A percentile compares a stretch with the other conserved stretches of the same genome.
phyloP scores from a whole-genome alignment of 2,888 invertebrate genomes.

The Trachelus iudaicus region DNA sequence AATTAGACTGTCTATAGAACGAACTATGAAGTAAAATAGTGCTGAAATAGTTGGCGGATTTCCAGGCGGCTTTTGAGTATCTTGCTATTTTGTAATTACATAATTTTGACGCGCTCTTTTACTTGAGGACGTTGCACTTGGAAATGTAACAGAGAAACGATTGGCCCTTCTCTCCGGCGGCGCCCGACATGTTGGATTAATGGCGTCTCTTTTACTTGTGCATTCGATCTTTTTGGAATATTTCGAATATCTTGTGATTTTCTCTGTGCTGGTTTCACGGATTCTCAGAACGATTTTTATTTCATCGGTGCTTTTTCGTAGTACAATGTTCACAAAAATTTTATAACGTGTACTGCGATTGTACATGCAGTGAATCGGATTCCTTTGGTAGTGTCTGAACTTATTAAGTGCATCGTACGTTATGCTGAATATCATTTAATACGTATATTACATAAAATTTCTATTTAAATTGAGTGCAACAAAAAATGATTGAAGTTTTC shows the following conservation, averaged over 20 bases:
- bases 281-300: not conserved
- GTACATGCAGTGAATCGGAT: not conserved
- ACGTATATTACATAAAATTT: not conserved
- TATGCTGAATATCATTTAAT: not conserved
- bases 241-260: not conserved
- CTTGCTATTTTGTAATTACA: not conserved
- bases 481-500: not conserved
- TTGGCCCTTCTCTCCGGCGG: constrained; percentile 26
- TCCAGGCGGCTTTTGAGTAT: not conserved
- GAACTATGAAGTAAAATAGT: not conserved
- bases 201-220: constrained; percentile 36
- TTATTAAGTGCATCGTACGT: not conserved
- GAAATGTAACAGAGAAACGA: constrained; percentile 2
- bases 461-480: not conserved
- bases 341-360: not conserved
- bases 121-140: not conserved
- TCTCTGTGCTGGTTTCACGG: not conserved
- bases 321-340: not conserved
- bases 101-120: not conserved
- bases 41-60: not conserved
- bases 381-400: not conserved
- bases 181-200: constrained; percentile 45
- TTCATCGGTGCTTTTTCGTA: not conserved
- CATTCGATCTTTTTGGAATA: constrained; percentile 10
- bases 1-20: not conserved